A percentile compares a stretch with the other conserved stretches of the same genome.
Evolutionary conservation across 1,140 invertebrate species (phyloP).

Genomic region (Paralvinella palmiformis): DNA sequence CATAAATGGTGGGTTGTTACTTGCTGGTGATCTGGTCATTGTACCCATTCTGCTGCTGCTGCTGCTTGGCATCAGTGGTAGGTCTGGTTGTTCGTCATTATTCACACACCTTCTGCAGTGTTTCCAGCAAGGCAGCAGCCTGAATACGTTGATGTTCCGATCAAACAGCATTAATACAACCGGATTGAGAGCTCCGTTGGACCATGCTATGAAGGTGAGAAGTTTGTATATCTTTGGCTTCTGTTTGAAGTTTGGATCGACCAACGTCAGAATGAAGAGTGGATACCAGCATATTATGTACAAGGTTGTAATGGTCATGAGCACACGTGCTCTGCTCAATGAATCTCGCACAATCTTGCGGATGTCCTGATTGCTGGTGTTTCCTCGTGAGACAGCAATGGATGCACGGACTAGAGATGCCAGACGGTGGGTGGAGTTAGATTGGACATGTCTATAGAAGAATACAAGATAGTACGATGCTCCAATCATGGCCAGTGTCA

Average conservation of each 20-base stretch:
- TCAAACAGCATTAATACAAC: constrained; percentile 45
- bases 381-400: constrained; percentile 30
- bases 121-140: background rate
- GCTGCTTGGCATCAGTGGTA: constrained; percentile 3
- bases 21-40: no score
- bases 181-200: constrained; percentile 43
- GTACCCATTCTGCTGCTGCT: no score
- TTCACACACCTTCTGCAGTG: background rate
- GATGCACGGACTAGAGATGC: constrained; percentile 44
- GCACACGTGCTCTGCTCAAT: constrained; percentile 40
- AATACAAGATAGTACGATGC: constrained; percentile 40
- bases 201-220: constrained; percentile 48
- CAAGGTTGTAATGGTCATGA: constrained; percentile 36
- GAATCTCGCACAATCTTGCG: constrained; percentile 30
- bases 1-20: background rate
- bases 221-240: constrained; percentile 45
- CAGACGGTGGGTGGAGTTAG: constrained; percentile 41
- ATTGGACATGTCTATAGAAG: constrained; percentile 44
- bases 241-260: constrained; percentile 40
- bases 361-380: constrained; percentile 5
- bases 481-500: constrained; percentile 37
- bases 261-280: constrained; percentile 42
- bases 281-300: constrained; percentile 49
- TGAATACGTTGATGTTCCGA: constrained; percentile 34
- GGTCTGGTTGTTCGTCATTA: background rate